These are phyloP conservation scores for Sycophila sp. DNA, from an alignment of 1,140 invertebrate genomes.

Conservation along the genomic window DNA sequence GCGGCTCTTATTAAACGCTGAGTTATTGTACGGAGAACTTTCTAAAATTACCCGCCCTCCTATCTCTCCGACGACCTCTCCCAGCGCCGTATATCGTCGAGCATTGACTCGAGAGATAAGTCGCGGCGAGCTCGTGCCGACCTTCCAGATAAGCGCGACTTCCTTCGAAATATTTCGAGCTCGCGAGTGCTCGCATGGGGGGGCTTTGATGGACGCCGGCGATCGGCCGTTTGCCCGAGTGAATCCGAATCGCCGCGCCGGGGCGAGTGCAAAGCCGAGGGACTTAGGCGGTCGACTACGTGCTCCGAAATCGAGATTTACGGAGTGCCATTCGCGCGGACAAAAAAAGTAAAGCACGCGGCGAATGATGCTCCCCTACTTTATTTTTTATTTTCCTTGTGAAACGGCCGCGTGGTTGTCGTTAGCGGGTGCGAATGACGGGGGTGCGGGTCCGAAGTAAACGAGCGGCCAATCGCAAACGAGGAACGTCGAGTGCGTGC, in stretches of 20 bases:
- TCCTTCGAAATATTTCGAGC: constrained; percentile 33
- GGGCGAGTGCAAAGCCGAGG: constrained; percentile 24
- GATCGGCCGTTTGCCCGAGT: neutral
- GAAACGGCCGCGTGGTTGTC: no score
- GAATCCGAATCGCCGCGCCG: constrained; percentile 4
- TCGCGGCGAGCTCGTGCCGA: no score
- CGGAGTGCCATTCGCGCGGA: constrained; percentile 24
- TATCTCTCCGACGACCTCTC: constrained; percentile 5
- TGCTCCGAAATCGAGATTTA: constrained; percentile 53
- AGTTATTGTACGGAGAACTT: no score
- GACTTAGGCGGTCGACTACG: constrained; percentile 58
- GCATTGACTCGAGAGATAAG: constrained; percentile 17
- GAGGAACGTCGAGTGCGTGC: no score
- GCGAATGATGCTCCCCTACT: no score
- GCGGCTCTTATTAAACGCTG: no score
- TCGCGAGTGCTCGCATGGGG: no score
- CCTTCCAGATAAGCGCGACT: neutral
- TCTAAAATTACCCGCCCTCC: constrained; percentile 24
- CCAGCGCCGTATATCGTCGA: neutral
- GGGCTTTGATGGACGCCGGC: constrained; percentile 18
- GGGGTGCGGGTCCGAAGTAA: no score
- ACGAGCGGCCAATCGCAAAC: no score
- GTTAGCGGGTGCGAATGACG: no score
- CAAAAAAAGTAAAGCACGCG: constrained; percentile 9
- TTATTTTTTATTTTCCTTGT: no score